Percentiles rank a stretch among this genome's conserved stretches.
phyloP scores from a whole-genome alignment of 1,140 invertebrate genomes.

The Pissodes strobi region DNA sequence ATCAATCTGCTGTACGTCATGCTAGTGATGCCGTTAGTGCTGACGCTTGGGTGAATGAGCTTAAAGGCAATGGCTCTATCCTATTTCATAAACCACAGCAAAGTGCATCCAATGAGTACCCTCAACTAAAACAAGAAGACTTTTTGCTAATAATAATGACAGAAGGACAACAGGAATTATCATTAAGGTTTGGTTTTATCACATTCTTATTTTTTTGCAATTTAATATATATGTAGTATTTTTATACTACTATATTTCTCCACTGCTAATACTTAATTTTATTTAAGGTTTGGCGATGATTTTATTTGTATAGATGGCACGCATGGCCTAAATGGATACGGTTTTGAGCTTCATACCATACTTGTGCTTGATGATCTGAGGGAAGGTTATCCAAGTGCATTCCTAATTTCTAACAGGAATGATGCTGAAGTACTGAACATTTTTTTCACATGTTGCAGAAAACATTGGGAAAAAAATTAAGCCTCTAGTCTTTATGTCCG shows the following conservation, averaged over 20 bases:
- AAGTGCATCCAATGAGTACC: background rate
- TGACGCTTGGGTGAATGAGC: conserved; percentile 6
- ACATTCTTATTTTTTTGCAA: no score
- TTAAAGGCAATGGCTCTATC: background rate
- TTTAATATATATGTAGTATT: no score
- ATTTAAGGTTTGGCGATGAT: no score
- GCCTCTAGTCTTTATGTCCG: conserved; percentile 33
- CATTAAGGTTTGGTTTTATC: conserved; percentile 21
- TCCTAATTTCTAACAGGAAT: no score
- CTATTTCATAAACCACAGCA: conserved; percentile 10
- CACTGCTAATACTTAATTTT: no score
- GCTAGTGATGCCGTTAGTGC: background rate
- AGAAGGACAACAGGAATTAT: background rate
- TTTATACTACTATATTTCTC: no score
- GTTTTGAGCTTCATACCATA: no score
- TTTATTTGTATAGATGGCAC: conserved; percentile 32
- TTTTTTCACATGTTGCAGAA: conserved; percentile 17
- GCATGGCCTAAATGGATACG: conserved; percentile 29
- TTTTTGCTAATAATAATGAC: conserved; percentile 10
- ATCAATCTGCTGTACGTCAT: background rate
- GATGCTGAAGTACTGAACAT: no score
- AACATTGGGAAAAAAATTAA: background rate
- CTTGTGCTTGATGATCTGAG: no score
- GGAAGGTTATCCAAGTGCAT: conserved; percentile 16
- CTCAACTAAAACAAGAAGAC: background rate